Conservation (phyloP, 1,140 invertebrate species). For the Neodiprion lecontei region DNA sequence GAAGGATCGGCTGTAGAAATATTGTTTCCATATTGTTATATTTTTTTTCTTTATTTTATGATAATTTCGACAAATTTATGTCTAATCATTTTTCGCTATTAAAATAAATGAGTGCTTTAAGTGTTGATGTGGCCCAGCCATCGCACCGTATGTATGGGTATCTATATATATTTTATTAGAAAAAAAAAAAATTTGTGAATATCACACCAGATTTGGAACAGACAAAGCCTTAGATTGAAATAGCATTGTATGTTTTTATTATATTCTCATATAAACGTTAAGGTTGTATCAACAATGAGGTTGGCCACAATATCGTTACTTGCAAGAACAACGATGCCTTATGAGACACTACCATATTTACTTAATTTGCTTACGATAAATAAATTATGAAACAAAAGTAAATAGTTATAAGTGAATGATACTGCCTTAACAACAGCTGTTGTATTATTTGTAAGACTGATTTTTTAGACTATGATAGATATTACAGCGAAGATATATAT, state of each 20-base stretch:
- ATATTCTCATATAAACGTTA: neutral
- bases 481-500: conserved; percentile 23
- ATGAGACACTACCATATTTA: conserved; percentile 1
- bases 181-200: neutral
- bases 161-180: neutral
- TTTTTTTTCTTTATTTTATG: neutral
- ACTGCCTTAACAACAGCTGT: conserved; percentile 31
- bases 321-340: neutral
- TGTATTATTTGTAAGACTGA: conserved; percentile 48
- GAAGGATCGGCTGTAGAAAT: neutral
- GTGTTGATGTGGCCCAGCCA: conserved; percentile 6
- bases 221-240: neutral
- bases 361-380: conserved; percentile 4
- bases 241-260: neutral
- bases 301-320: neutral
- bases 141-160: neutral
- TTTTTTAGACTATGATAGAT: conserved; percentile 30
- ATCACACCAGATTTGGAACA: neutral
- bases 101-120: conserved; percentile 2
- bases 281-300: neutral
- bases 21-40: neutral
- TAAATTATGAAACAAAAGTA: neutral
- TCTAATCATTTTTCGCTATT: neutral
- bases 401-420: conserved; percentile 15
- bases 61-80: neutral